Conservation (phyloP, 2,113 vertebrate species). For the Rana temporaria region DNA sequence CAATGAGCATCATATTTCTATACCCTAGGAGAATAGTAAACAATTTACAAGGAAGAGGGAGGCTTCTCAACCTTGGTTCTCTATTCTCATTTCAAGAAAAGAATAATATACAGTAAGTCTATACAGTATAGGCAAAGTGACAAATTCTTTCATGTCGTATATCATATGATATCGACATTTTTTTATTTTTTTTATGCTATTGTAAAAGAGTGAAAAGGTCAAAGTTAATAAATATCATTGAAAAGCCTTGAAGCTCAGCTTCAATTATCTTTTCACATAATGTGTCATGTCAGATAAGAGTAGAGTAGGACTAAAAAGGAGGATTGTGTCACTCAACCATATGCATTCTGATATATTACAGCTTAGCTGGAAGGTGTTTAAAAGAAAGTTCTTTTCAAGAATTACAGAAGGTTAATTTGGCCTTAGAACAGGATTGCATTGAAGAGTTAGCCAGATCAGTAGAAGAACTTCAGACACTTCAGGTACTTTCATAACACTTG, state of each 20-base stretch:
- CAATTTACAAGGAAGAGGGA: too few species aligned
- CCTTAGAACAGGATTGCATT: not conserved
- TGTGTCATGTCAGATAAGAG: slow-evolving; percentile 44
- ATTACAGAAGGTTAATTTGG: slow-evolving; percentile 38
- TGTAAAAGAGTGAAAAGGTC: slow-evolving; percentile 60
- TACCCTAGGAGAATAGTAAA: too few species aligned
- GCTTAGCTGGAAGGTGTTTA: not conserved
- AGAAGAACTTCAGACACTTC: slow-evolving; percentile 32
- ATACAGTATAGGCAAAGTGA: too few species aligned
- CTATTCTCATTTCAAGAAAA: too few species aligned
- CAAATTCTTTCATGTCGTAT: too few species aligned
- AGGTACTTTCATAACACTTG: slow-evolving; percentile 28
- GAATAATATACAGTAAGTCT: too few species aligned
- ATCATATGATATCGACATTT: too few species aligned
- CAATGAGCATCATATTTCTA: too few species aligned
- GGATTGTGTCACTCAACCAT: slow-evolving; percentile 18
- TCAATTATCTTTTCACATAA: slow-evolving; percentile 31
- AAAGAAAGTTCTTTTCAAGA: not conserved
- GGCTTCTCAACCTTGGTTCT: too few species aligned
- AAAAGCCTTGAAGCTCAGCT: slow-evolving; percentile 52
- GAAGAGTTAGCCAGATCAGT: slow-evolving; percentile 24
- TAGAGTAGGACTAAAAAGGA: not conserved
- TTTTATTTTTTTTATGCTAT: slow-evolving; percentile 63
- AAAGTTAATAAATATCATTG: slow-evolving; percentile 66
- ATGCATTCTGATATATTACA: not conserved